Evolutionary conservation across 2,113 vertebrate species (phyloP).

Genomic region (Ceyx melanurus): DNA sequence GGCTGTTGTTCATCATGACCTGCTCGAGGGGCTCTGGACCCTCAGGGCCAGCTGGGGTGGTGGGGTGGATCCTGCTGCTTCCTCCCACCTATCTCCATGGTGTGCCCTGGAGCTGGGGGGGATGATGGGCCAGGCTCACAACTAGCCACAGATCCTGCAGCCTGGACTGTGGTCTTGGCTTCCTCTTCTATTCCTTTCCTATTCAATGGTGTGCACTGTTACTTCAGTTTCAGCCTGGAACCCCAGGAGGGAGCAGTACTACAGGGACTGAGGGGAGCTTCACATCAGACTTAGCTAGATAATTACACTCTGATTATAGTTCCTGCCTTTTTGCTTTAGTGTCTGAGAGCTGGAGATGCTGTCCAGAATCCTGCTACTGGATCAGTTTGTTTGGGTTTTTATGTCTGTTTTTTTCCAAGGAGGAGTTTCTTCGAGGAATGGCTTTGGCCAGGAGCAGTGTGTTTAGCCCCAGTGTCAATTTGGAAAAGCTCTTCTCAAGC

Average conservation of each 20-base stretch:
- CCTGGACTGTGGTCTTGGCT: neutral
- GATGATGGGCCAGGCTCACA: neutral
- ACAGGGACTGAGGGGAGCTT: conserved; percentile 42
- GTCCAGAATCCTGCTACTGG: neutral
- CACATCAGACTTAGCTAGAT: neutral
- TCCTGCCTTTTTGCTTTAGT: conserved; percentile 11
- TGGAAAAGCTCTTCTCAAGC: conserved; percentile 18
- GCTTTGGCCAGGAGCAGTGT: neutral
- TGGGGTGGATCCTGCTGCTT: neutral
- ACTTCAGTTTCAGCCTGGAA: conserved; percentile 57
- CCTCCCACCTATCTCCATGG: conserved; percentile 22
- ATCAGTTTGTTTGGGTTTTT: neutral
- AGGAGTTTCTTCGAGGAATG: neutral
- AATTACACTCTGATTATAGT: conserved; percentile 36
- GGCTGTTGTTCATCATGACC: neutral
- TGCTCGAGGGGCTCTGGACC: neutral
- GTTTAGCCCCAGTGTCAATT: neutral
- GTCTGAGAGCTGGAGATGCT: neutral
- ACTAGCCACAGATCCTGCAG: neutral
- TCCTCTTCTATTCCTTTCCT: conserved; percentile 18
- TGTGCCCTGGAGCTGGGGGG: neutral
- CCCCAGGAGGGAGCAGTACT: conserved; percentile 25
- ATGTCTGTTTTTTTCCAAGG: neutral
- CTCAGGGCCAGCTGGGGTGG: neutral
- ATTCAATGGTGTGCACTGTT: conserved; percentile 38